Conservation (phyloP, 2,113 vertebrate species). For the Pseudorectes ferrugineus region DNA sequence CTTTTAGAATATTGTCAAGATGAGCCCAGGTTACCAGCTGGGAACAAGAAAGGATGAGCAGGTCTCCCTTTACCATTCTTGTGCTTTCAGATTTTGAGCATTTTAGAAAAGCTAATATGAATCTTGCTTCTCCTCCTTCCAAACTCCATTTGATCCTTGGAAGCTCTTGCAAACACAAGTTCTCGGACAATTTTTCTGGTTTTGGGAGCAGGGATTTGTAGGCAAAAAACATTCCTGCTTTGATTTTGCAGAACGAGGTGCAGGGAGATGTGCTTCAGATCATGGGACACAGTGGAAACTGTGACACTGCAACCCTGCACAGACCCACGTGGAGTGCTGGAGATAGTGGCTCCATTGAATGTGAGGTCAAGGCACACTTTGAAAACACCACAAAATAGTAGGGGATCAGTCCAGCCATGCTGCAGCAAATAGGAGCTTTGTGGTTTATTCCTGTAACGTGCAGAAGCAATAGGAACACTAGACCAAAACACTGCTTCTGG, state of each 20-base stretch:
- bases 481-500: background rate
- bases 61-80: background rate
- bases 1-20: background rate
- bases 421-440: background rate
- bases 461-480: background rate
- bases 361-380: background rate
- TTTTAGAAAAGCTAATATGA: background rate
- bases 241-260: background rate
- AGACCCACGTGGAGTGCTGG: background rate
- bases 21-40: background rate
- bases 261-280: background rate
- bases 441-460: background rate
- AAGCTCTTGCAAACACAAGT: background rate
- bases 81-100: background rate
- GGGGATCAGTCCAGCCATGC: background rate
- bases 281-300: background rate
- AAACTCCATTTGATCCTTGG: background rate
- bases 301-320: background rate
- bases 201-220: background rate
- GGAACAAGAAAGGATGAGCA: background rate
- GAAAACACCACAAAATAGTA: background rate
- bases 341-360: background rate
- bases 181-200: background rate
- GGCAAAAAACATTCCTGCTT: background rate
- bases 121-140: background rate